Conservation (phyloP, 1,140 invertebrate species). For the Cataglyphis hispanica region DNA sequence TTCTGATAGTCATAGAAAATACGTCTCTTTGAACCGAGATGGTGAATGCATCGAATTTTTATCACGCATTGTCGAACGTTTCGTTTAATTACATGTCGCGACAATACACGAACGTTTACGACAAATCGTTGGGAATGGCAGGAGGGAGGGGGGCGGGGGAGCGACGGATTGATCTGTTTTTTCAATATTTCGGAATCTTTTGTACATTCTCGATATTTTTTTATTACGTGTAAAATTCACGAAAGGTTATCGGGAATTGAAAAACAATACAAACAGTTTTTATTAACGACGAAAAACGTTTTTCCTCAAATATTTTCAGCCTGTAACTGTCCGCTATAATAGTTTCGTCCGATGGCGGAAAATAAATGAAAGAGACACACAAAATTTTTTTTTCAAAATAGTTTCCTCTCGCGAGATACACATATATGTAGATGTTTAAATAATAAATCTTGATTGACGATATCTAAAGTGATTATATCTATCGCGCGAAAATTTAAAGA, state of each 20-base stretch:
- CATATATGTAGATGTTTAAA: conserved; percentile 14
- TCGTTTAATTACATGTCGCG: conserved; percentile 41
- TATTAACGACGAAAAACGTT: conserved; percentile 38
- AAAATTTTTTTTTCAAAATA: conserved; percentile 41
- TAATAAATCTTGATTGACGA: conserved; percentile 17
- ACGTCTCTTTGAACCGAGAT: conserved; percentile 25
- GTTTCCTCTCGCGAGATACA: conserved; percentile 2
- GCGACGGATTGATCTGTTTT: conserved; percentile 3
- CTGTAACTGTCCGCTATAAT: conserved; percentile 13
- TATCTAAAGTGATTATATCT: not conserved
- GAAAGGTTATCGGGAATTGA: conserved; percentile 14
- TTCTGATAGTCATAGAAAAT: not conserved
- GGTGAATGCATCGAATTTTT: not conserved
- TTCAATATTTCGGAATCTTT: not conserved
- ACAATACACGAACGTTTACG: conserved; percentile 32
- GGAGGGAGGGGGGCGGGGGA: not conserved
- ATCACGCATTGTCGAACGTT: conserved; percentile 10
- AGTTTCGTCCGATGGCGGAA: not conserved
- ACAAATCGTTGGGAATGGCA: not conserved
- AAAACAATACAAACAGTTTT: conserved; percentile 27
- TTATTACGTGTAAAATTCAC: conserved; percentile 19
- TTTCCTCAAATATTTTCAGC: not conserved
- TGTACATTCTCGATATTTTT: conserved; percentile 26
- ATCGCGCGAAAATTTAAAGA: not conserved
- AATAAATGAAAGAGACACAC: conserved; percentile 4